These are phyloP conservation scores for Hylyphantes graminicola DNA, from an alignment of 1,140 invertebrate species.

Conservation along the genomic window DNA sequence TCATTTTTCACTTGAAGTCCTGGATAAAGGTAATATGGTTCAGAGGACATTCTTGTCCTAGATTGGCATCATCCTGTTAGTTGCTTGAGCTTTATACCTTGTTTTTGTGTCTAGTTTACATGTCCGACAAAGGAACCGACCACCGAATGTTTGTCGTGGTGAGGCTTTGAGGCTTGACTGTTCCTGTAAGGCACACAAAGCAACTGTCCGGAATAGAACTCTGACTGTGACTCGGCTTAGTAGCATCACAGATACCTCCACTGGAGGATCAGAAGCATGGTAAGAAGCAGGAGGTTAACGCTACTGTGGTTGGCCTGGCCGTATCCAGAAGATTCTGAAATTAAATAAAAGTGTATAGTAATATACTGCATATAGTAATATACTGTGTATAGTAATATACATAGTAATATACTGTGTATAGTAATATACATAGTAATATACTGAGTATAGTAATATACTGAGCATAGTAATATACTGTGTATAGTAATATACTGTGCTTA, in stretches of 20 bases:
- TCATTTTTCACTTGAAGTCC: neutral
- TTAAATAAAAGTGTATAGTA: neutral
- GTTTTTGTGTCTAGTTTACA: neutral
- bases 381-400: too few species aligned
- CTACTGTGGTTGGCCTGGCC: constrained; percentile 40
- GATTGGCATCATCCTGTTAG: constrained; percentile 21
- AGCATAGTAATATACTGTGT: too few species aligned
- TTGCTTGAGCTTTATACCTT: constrained; percentile 54
- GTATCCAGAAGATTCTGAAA: constrained; percentile 47
- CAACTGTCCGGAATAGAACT: constrained; percentile 45
- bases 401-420: too few species aligned
- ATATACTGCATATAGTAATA: too few species aligned
- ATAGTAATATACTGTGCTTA: too few species aligned
- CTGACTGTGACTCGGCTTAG: neutral
- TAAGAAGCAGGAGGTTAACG: constrained; percentile 42
- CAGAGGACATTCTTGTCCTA: constrained; percentile 9
- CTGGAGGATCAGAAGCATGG: constrained; percentile 45
- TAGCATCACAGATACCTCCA: constrained; percentile 50
- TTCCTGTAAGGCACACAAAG: constrained; percentile 50
- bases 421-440: too few species aligned
- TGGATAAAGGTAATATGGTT: constrained; percentile 17
- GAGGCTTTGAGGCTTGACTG: constrained; percentile 29
- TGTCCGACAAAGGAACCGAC: constrained; percentile 10
- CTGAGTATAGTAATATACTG: too few species aligned
- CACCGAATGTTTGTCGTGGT: neutral